Evolutionary conservation across 2,888 invertebrate genomes (phyloP), one percentile per base, ranked within the genome.

Genomic region (Neoitamus cyanurus): DNA sequence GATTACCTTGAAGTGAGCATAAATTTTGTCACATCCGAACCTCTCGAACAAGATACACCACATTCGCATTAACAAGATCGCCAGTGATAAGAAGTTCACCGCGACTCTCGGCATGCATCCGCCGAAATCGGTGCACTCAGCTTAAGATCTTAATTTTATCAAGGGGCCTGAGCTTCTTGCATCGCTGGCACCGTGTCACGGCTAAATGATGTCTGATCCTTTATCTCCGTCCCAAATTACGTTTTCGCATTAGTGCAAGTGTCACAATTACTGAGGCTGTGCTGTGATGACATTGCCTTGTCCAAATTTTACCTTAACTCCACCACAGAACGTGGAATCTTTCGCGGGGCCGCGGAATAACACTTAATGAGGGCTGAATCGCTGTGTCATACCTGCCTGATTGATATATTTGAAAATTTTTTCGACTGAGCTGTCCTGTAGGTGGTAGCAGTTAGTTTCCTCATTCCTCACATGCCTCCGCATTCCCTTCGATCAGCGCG

Each of bases 211-310:
- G 82, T 69, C 34, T 69, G 82, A 82, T 82, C 36, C 42, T 46
- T 69, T 82, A 82, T 82, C 82, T 82, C 42, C 20, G 48, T n/a
- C 25, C 73, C 58, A 83, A 83, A 83, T 83, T 83, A 83, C 83
- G 28, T 75, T 83, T 83, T 73, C 73, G 73, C 83, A 83, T 83
- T 83, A 83, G 73, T 83, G 72, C 83, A 83, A 82, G 82, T 82
- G 82, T 69, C 82, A 82, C 48, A 82, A 82, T 82, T 82, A 82
- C 69, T 69, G 37, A 82, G 68, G 15, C 25, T 28, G 37, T 20
- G 13, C 68, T 13, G 69, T 37, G 82, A 68, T 82, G 82, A 82
- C 36, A 69, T 28, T 5, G 3, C 58, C 68, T 28, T 68, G 68
- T 31, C 69, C 69, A 82, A 82, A 82, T 69, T 46, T 30, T 28